Conservation (phyloP, 2,113 vertebrate species). For the Pachypanchax playfairii region DNA sequence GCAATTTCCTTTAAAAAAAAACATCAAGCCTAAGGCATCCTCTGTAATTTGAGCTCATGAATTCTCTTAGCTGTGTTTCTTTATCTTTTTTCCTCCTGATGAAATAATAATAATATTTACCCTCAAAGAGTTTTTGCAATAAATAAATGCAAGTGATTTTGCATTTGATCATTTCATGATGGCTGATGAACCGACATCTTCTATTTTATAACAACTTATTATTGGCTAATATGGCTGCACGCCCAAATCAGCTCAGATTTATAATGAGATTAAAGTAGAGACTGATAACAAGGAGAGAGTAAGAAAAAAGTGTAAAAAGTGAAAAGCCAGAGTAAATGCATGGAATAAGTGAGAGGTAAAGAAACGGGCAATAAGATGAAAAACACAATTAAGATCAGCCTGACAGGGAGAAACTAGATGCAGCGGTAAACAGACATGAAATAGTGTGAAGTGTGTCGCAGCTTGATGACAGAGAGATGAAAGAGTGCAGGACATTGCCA, state of each 20-base stretch:
- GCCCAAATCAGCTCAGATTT: slow-evolving; percentile 28
- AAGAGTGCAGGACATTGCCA: slow-evolving; percentile 43
- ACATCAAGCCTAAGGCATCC: slow-evolving; percentile 1
- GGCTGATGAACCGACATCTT: slow-evolving; percentile 9
- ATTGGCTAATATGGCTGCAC: slow-evolving; percentile 28
- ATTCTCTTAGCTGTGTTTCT: slow-evolving; percentile 28
- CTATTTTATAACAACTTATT: slow-evolving; percentile 11
- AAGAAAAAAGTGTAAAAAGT: slow-evolving; percentile 46
- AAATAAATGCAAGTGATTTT: too few relatives aligned
- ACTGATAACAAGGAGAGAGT: slow-evolving; percentile 16
- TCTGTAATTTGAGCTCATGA: slow-evolving; percentile 23
- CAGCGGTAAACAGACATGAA: slow-evolving; percentile 53
- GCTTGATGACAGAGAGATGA: slow-evolving; percentile 40
- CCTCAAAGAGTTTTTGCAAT: too few relatives aligned
- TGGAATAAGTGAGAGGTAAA: slow-evolving; percentile 27
- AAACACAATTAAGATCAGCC: slow-evolving; percentile 10
- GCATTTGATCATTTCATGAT: too few relatives aligned
- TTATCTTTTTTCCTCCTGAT: slow-evolving; percentile 13
- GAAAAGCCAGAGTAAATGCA: slow-evolving; percentile 25
- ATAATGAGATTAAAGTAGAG: slow-evolving; percentile 28
- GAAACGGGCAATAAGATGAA: slow-evolving; percentile 31
- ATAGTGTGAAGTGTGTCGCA: slow-evolving; percentile 33
- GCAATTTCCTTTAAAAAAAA: slow-evolving; percentile 11
- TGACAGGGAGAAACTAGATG: slow-evolving; percentile 27
- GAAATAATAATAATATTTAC: slow-evolving; percentile 16